Evolutionary conservation across 2,888 invertebrate species (phyloP), one percentile per base, ranked within the genome.

Genomic region (Caenorhabditis sulstoni): DNA sequence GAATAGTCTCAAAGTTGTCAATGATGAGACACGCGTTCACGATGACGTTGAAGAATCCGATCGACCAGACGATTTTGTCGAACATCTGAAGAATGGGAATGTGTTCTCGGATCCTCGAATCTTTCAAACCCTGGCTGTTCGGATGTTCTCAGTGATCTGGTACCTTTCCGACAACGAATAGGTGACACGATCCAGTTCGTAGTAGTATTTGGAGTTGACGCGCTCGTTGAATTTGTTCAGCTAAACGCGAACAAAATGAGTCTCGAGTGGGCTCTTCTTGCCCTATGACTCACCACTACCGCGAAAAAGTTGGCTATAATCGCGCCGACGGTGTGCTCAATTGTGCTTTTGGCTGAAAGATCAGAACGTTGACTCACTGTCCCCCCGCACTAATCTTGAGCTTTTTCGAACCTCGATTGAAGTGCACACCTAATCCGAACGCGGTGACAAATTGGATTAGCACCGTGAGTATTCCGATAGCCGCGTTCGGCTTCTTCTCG

Each of bases 71-170:
- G 9, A 76, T 76, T 18, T 58, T 64, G 52, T 76, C 50, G 57
- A 76, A 76, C 58, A 68, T 75, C 65, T 71, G 35, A 29, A 61
- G 41, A 44, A 20, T 44, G 3, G 29, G 11, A 29, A 20, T 50
- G 11, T 16, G 4, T 9, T 18, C 7, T 37, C 11, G 7, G 37
- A 8, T 44, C 47, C 3, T 18, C 14, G 37, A 3, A n/a, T 16
- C 35, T 29, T n/a, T 7, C 44, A 5, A 2, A 71, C 65, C 66
- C 64, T 62, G 0, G 76, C 57, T 0, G 64, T 9, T 16, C 58
- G 64, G 16, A 76, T 68, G 58, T 76, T 76, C 14, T 76, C 76
- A 0, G 68, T 64, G 4, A 76, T 68, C 29, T 76, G 76, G 23
- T 64, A 76, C 18, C 64, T 45, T 18, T 76, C 64, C 16, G 76